A percentile compares a stretch with the other conserved stretches of the same genome.
Conservation (phyloP, 92 coral and sea anemone species). For the Galaxea fascicularis region DNA sequence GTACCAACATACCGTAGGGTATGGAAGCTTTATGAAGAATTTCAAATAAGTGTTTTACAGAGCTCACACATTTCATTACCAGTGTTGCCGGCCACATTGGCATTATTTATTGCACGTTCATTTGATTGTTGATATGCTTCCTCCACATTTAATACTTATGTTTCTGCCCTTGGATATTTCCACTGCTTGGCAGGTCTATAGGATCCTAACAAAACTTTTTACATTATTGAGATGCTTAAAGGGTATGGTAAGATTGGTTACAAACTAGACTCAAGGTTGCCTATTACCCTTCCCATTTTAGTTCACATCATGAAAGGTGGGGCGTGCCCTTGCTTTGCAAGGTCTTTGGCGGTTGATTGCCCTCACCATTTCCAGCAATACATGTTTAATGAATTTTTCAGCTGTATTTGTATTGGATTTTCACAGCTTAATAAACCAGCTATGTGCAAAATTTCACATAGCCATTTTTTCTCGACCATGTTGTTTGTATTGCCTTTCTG, state of each 20-base stretch:
- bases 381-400: no score
- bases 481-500: no score
- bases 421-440: no score
- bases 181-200: background rate
- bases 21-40: slow-evolving; percentile 50
- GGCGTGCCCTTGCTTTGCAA: background rate
- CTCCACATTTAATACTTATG: slow-evolving; percentile 17
- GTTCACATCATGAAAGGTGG: background rate
- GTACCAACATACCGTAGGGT: slow-evolving; percentile 66
- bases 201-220: slow-evolving; percentile 11
- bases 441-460: no score
- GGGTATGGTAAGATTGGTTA: slow-evolving; percentile 13
- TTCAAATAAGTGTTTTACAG: background rate
- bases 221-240: slow-evolving; percentile 6
- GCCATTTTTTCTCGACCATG: no score
- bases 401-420: slow-evolving; percentile 34
- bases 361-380: no score
- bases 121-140: background rate
- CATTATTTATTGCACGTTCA: slow-evolving; percentile 1
- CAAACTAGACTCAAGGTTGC: slow-evolving; percentile 17
- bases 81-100: background rate
- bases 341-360: no score
- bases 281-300: slow-evolving; percentile 46
- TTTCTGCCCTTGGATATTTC: no score
- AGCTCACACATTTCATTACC: background rate